phyloP scores from a whole-genome alignment of 2,113 vertebrate species.

The Motacilla alba region DNA sequence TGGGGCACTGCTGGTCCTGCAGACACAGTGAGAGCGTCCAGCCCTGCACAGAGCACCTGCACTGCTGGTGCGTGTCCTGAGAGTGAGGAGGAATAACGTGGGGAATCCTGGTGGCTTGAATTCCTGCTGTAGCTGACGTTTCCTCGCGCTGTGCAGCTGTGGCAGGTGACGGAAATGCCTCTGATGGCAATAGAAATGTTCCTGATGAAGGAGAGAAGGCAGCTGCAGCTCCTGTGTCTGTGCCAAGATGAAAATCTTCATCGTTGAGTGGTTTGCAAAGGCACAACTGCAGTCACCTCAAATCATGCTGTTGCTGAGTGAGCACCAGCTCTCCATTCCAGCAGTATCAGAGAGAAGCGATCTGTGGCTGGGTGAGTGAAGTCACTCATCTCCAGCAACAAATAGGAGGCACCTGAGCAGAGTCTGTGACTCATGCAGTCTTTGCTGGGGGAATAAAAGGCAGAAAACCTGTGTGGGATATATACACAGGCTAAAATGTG shows the following conservation, averaged over 20 bases:
- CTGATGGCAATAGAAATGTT: not conserved
- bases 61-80: not conserved
- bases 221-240: not conserved
- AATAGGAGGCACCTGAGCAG: not conserved
- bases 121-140: not conserved
- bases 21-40: not conserved
- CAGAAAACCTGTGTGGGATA: not conserved
- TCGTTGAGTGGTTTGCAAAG: not conserved
- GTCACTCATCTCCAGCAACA: fast-evolving
- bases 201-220: not conserved
- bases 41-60: not conserved
- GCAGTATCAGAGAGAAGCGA: not conserved
- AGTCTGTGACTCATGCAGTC: not conserved
- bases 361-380: not conserved
- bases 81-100: fast-evolving
- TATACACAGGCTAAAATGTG: not conserved
- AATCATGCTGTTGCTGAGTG: not conserved
- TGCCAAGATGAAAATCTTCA: not conserved
- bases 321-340: not conserved
- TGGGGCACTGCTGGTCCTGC: not conserved
- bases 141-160: not conserved
- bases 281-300: not conserved
- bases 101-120: not conserved
- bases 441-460: not conserved
- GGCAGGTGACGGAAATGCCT: not conserved